Evolutionary conservation across 2,888 invertebrate species (phyloP).

Genomic region (Hypsopygia costalis): DNA sequence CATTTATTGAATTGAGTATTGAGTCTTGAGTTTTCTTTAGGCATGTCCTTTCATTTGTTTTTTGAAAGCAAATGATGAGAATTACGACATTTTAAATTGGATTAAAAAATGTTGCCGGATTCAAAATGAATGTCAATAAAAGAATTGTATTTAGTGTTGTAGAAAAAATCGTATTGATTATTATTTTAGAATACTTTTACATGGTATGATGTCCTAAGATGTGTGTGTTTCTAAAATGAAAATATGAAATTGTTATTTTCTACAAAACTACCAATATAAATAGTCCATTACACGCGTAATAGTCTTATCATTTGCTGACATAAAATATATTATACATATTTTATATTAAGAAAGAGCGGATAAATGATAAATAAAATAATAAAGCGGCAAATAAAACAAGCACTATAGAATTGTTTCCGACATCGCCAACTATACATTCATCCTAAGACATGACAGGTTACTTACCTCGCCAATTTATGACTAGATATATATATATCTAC

Average conservation of each 20-base stretch:
- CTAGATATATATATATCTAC: slow-evolving; percentile 15
- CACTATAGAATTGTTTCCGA: slow-evolving; percentile 38
- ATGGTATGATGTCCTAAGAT: too few relatives aligned
- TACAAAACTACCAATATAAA: too few relatives aligned
- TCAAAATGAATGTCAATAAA: too few relatives aligned
- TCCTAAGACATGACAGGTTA: slow-evolving; percentile 29
- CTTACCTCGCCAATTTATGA: slow-evolving; percentile 29
- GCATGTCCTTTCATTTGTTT: slow-evolving; percentile 31
- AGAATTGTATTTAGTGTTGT: background rate
- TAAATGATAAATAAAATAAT: slow-evolving; percentile 38
- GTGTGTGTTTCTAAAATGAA: too few relatives aligned
- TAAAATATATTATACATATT: slow-evolving; percentile 16
- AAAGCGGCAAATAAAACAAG: slow-evolving; percentile 68
- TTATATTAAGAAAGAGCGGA: slow-evolving; percentile 17
- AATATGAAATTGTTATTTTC: too few relatives aligned
- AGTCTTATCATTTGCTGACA: slow-evolving; percentile 39
- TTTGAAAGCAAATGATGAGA: slow-evolving; percentile 35
- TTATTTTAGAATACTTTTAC: too few relatives aligned
- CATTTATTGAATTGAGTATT: too few relatives aligned
- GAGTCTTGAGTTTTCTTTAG: too few relatives aligned
- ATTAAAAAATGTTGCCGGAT: too few relatives aligned
- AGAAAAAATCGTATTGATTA: too few relatives aligned
- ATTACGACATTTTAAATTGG: too few relatives aligned
- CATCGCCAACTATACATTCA: slow-evolving; percentile 43
- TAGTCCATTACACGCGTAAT: too few relatives aligned